Base-by-base conservation (phyloP, 2,113 vertebrate genomes). In the Phalacrocorax carbo region DNA sequence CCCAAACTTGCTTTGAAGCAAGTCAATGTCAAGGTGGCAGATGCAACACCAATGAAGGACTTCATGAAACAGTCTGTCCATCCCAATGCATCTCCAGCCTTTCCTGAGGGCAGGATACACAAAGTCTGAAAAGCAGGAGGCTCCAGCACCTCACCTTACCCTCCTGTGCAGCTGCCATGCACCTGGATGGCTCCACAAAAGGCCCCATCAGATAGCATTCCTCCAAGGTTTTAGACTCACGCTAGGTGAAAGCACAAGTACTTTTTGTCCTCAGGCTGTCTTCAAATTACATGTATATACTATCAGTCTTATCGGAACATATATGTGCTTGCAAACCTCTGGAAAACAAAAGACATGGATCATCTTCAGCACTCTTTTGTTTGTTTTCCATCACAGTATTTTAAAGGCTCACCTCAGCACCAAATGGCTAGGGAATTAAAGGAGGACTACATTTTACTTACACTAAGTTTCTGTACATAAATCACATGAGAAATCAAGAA, bases 401-500 rank as follows among this genome's bases (percentile, higher is more conserved):
- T 71, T 51, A 36, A 71, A 68, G 48, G 30, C 17, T 52, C 84
- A 48, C 48, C 15, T 13, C 0, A 0, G 34, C 34, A 80, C 44
- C 21, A 40, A 46, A 76, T 10, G 15, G 26, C 21, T 19, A 29
- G 17, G 25, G 40, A 90, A 94, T 48, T 62, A 42, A 52, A 76
- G 48, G 27, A 48, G 40, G 21, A 48, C 58, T 71, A 42, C 51
- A 26, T 58, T 42, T 76, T 27, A 40, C 21, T 75, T 18, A 21
- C 0, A 2, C 15, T 30, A 13, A 17, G 17, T 42, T 46, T 36
- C 49, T 2, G 0, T 23, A 30, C 2, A 3, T 34, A 64, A 77
- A 57, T 77, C 49, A 21, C 5, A 0, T 10, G 32, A 77, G 20
- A 77, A 93, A 73, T 23, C 34, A 46, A 70, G 51, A 70, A 64